Evolutionary conservation across 30 jellyfish, hydroid and myxozoan species (phyloP), one percentile per base, ranked within the genome.

Genomic region (Hydra vulgaris): DNA sequence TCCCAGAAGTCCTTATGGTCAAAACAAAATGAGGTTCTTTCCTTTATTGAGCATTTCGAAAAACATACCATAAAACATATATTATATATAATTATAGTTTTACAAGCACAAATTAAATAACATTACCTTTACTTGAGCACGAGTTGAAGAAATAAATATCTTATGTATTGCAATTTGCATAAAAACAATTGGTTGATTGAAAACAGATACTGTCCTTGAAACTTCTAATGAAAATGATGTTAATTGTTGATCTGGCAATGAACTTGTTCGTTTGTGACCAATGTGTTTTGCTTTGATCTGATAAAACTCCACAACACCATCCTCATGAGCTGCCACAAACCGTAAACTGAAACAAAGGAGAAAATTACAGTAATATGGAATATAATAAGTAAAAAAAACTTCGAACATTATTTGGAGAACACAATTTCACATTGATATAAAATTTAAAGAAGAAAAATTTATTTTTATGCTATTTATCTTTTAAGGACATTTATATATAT

Each of bases 281-380:
- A 21, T 20, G 7, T 61, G 25, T 23, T 26, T 61, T 0, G 76
- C 69, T 66, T 78, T 78, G 7, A 78, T 17, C 20, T 78, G 85
- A 23, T 75, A 78, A 78, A 78, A 78, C 26, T 78, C 85, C 67
- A 78, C 78, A 17, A 78, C 54, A 22, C 85, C 85, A 54, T 54
- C n/a, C 25, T 78, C 66, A 66, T 78, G 85, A 12, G 85, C 85
- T 23, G 69, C 69, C 3, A 78, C 85, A 1, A 78, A 78, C 16
- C 85, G 79, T n/a, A 78, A 25, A 66, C 85, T 78, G 78, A 53
- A 74, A 21, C 4, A 24, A 78, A 53, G 19, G 18, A 26, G n/a
- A n/a, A n/a, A n/a, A n/a, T n/a, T n/a, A n/a, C n/a, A n/a, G n/a
- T n/a, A n/a, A n/a, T n/a, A n/a, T n/a, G n/a, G n/a, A n/a, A n/a